Base-by-base conservation (phyloP, 1,140 invertebrate species). In the Drosophila dunni region DNA sequence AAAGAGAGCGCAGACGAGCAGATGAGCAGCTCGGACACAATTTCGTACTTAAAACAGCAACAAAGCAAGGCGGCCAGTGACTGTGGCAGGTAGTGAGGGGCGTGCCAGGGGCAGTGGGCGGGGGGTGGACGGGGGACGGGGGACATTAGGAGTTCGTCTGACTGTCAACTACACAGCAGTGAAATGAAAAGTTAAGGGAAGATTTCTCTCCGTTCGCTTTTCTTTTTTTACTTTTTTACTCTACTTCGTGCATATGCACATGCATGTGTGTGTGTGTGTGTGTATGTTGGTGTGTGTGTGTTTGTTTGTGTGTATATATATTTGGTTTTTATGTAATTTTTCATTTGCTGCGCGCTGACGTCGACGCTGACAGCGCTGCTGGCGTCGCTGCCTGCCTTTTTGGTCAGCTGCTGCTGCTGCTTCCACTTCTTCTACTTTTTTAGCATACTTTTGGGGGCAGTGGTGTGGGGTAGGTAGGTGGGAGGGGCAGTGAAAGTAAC, bases 161-260 rank as follows among this genome's bases (percentile, higher is more conserved):
- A 79, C 83, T 86, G 83, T 86, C 83, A 86, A 88, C 83, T 86
- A 86, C 83, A 88, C 61, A 77, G 77, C 83, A 82, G 79, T 69
- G 61, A 75, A 88, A 88, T 88, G 83, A 82, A 86, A 88, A 88
- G 79, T 82, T 88, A 88, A 79, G 83, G 83, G 83, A 86, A 86
- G 80, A 79, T 86, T 73, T 78, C 69, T 38, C 64, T 54, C 48
- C 29, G 63, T 44, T 65, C 15, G 10, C 13, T 40, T 73, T 51
- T 45, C 58, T 64, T 68, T 65, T 67, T 61, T 60, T 60, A n/a
- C n/a, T 57, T 34, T 40, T 57, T 67, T 40, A 15, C 9, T 54
- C 36, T 38, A 36, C 9, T 34, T 29, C 34, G 33, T 64, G 62
- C 40, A 57, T 48, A 56, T 66, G 62, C 50, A 67, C 60, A 64